Evolutionary conservation across 1,140 invertebrate species (phyloP).

Genomic region (Elymnias hypermnestra): DNA sequence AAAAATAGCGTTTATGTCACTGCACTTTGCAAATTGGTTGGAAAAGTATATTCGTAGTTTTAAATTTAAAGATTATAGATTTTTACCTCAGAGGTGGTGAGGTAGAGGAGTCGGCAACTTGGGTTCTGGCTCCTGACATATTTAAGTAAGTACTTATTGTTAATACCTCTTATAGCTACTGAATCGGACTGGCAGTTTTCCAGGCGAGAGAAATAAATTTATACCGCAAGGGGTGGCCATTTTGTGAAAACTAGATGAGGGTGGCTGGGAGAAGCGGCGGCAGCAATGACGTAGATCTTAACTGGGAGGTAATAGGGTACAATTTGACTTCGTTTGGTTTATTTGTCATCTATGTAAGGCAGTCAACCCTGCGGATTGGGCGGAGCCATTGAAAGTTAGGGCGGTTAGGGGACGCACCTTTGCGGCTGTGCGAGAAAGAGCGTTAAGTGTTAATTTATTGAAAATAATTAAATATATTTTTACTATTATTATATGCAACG

Average conservation of each 20-base stretch:
- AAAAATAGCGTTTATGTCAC: too few relatives aligned
- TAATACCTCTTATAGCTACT: constrained; percentile 19
- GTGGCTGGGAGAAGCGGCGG: neutral
- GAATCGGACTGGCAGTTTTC: constrained; percentile 33
- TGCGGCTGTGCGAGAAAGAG: constrained; percentile 7
- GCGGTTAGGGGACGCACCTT: constrained; percentile 34
- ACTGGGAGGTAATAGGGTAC: constrained; percentile 13
- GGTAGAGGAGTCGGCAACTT: constrained; percentile 60
- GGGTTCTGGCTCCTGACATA: constrained; percentile 56
- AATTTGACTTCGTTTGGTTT: constrained; percentile 10
- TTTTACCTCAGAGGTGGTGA: constrained; percentile 54
- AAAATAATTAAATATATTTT: too few relatives aligned
- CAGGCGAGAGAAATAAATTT: constrained; percentile 45
- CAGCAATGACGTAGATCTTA: constrained; percentile 2
- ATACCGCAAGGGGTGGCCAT: constrained; percentile 49
- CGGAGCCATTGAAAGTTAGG: constrained; percentile 40
- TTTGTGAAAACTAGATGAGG: constrained; percentile 22
- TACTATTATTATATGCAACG: too few relatives aligned
- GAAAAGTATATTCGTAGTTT: too few relatives aligned
- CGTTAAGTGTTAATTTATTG: constrained; percentile 11
- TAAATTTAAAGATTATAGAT: too few relatives aligned
- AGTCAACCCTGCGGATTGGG: constrained; percentile 33
- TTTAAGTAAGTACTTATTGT: constrained; percentile 8
- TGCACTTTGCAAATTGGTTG: too few relatives aligned
- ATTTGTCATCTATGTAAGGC: constrained; percentile 16